Evolutionary conservation across 2,797 vertebrate species (phyloP).

Genomic region (Trachurus trachurus): DNA sequence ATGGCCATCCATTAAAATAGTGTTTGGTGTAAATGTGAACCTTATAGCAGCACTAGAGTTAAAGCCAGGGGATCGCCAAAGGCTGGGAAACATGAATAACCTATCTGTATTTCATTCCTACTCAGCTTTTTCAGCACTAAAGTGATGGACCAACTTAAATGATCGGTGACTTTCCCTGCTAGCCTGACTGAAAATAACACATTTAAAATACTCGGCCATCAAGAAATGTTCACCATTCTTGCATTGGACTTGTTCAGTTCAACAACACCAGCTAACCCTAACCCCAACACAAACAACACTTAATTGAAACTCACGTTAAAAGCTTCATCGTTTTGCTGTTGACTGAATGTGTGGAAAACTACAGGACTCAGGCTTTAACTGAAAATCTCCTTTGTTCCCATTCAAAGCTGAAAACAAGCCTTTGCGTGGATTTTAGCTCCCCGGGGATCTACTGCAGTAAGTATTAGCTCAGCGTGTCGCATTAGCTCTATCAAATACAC

Average conservation of each 20-base stretch:
- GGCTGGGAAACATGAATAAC: background rate
- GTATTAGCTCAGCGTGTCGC: background rate
- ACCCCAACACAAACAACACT: too few species aligned
- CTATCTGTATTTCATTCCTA: background rate
- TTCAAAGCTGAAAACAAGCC: conserved; percentile 11
- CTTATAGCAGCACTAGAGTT: background rate
- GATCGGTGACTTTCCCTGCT: background rate
- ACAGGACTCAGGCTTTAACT: background rate
- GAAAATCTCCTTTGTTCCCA: background rate
- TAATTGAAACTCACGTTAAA: too few species aligned
- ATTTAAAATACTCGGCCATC: background rate
- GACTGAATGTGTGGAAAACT: background rate
- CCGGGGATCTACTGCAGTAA: background rate
- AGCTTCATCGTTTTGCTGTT: background rate
- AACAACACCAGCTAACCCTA: too few species aligned
- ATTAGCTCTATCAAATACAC: conserved; percentile 33
- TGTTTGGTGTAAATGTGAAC: background rate
- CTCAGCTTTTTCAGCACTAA: background rate
- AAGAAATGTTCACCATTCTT: background rate
- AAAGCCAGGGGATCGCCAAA: background rate
- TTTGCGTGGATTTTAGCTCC: background rate
- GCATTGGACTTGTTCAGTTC: background rate
- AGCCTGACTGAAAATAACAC: background rate
- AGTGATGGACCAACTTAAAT: background rate
- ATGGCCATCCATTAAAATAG: background rate